Percentiles rank a stretch among this genome's conserved stretches.
phyloP scores from a whole-genome alignment of 2,113 vertebrate genomes.

The Python bivittatus region DNA sequence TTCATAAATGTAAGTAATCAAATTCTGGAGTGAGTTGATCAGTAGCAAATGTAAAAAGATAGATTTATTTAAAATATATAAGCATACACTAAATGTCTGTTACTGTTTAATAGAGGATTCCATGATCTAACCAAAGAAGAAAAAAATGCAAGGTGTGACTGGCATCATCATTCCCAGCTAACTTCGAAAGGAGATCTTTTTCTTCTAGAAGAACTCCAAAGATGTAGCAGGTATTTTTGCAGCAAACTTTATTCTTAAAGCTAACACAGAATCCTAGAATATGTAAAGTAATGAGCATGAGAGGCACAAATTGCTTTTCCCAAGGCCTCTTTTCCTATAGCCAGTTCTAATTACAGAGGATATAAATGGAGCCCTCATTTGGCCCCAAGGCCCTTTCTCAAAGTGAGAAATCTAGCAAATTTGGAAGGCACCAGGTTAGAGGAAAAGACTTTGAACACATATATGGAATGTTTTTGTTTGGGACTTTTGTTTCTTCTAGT shows the following conservation, averaged over 20 bases:
- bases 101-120: neutral
- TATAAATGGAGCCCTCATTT: neutral
- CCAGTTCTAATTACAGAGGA: neutral
- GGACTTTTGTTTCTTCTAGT: neutral
- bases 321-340: neutral
- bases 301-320: neutral
- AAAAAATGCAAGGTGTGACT: neutral
- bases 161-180: neutral
- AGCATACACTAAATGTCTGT: neutral
- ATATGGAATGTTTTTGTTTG: neutral
- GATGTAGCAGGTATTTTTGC: neutral
- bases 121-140: neutral
- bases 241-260: neutral
- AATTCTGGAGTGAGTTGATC: neutral
- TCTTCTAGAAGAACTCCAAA: neutral
- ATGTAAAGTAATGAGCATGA: neutral
- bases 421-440: no score
- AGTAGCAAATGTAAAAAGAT: neutral
- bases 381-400: neutral
- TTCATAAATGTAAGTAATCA: neutral
- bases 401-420: neutral
- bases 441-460: neutral
- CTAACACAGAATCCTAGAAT: neutral
- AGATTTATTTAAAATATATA: neutral
- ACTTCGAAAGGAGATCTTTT: neutral